Evolutionary conservation across 2,113 vertebrate species (phyloP).

Genomic region (Caranx melampygus): DNA sequence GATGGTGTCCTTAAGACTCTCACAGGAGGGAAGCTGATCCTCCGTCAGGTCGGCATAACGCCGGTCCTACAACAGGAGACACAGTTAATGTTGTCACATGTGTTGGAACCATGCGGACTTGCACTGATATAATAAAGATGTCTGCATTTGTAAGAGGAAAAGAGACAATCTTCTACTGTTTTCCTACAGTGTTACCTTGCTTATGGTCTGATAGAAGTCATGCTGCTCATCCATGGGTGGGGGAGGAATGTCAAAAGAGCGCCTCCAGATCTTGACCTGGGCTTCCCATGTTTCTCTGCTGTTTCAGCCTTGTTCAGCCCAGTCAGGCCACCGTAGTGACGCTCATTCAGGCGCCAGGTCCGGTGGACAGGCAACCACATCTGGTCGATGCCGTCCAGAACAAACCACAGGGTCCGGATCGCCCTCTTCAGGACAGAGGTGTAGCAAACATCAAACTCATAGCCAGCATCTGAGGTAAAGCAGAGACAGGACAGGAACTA

Average conservation of each 20-base stretch:
- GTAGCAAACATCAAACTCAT: slow-evolving; percentile 92
- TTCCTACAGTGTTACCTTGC: slow-evolving; percentile 65
- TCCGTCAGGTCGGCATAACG: slow-evolving; percentile 85
- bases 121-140: background rate
- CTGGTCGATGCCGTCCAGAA: slow-evolving; percentile 91
- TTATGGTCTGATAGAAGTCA: slow-evolving; percentile 85
- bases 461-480: slow-evolving; percentile 83
- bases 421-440: slow-evolving; percentile 93
- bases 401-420: slow-evolving; percentile 91
- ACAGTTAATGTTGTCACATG: background rate
- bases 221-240: slow-evolving; percentile 89
- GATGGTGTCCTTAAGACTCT: slow-evolving; percentile 95
- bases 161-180: background rate
- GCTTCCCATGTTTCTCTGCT: slow-evolving; percentile 91
- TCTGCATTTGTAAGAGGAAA: background rate
- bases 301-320: slow-evolving; percentile 95
- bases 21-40: slow-evolving; percentile 88
- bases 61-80: slow-evolving; percentile 80
- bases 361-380: slow-evolving; percentile 94
- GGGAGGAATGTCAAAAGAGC: slow-evolving; percentile 90
- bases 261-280: slow-evolving; percentile 94
- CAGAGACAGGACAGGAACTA: background rate
- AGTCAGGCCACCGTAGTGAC: slow-evolving; percentile 92
- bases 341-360: slow-evolving; percentile 93
- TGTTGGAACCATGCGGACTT: background rate